Evolutionary conservation across 1,140 invertebrate genomes (phyloP).

Genomic region (Tenebrio molitor): DNA sequence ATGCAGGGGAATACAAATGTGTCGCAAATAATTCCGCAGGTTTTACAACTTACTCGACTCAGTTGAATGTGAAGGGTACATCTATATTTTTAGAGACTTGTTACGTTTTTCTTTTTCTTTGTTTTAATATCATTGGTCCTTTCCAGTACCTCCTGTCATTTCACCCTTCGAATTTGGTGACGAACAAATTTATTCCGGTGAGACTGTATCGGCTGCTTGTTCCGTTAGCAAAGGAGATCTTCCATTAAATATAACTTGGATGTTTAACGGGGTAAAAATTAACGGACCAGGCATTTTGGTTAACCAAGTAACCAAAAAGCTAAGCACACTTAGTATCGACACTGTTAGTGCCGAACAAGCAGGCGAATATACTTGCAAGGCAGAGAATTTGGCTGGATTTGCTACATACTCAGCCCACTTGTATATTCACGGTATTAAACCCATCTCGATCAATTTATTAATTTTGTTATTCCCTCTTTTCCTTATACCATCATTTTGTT

Average conservation of each 20-base stretch:
- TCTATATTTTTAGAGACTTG: no score
- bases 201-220: slow-evolving; percentile 61
- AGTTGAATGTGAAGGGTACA: slow-evolving; percentile 74
- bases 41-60: slow-evolving; percentile 66
- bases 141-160: slow-evolving; percentile 74
- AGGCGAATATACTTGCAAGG: slow-evolving; percentile 76
- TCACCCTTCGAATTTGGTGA: slow-evolving; percentile 73
- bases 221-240: slow-evolving; percentile 79
- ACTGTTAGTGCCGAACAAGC: slow-evolving; percentile 78
- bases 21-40: slow-evolving; percentile 77
- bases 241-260: slow-evolving; percentile 76
- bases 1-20: slow-evolving; percentile 83
- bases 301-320: slow-evolving; percentile 60
- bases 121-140: neutral
- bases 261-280: slow-evolving; percentile 69
- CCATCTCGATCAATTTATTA: neutral
- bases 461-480: slow-evolving; percentile 39
- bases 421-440: slow-evolving; percentile 58
- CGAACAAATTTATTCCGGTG: slow-evolving; percentile 73
- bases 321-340: slow-evolving; percentile 75
- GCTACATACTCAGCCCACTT: slow-evolving; percentile 57
- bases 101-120: no score
- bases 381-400: slow-evolving; percentile 78
- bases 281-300: slow-evolving; percentile 61
- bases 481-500: slow-evolving; percentile 41